Evolutionary conservation across 2,888 invertebrate species (phyloP), one percentile per base, ranked within the genome.

Genomic region (Hydrotaea diabolus): DNA sequence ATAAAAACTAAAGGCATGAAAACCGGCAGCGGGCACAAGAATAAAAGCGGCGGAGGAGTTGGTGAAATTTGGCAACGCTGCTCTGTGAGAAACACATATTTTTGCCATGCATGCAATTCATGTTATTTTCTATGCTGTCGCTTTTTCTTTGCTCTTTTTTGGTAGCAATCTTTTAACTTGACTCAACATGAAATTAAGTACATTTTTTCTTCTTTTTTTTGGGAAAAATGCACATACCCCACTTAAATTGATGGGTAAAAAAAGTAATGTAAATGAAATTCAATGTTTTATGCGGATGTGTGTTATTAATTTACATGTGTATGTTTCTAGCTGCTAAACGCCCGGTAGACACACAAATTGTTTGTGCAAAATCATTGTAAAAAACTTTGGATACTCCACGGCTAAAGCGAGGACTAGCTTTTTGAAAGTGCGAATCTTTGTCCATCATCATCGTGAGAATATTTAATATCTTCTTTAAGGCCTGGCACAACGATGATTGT

Each of bases 151-250:
- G 36, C 57, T 53, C 62, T 59, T 75, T 75, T 76, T 62, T 72
- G 23, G 71, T 49, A 49, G 21, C 21, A 59, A 39, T 17, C 26
- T 36, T 80, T 78, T 80, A 11, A 49, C 59, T 80, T 80, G 80
- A 76, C 69, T 80, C 75, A 59, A 76, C 69, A 80, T 76, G 62
- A 31, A 31, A 80, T 80, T 80, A 71, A 80, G 26, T 59, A 66
- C 53, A 71, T 59, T 21, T 53, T 72, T 59, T n/a, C 3, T 53
- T 53, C 43, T 3, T 43, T 2, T 43, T 13, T 43, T 43, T 49
- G 5, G 21, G 55, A 55, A 17, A 55, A 21, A 55, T 8, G 36
- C 13, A 39, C 39, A 39, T 39, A 39, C 4, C n/a, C 31, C 31
- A 31, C 31, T 4, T 31, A 31, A 2, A 39, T 13, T 8, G 7